Evolutionary conservation across 1,140 invertebrate species (phyloP).

Genomic region (Orius insidiosus): DNA sequence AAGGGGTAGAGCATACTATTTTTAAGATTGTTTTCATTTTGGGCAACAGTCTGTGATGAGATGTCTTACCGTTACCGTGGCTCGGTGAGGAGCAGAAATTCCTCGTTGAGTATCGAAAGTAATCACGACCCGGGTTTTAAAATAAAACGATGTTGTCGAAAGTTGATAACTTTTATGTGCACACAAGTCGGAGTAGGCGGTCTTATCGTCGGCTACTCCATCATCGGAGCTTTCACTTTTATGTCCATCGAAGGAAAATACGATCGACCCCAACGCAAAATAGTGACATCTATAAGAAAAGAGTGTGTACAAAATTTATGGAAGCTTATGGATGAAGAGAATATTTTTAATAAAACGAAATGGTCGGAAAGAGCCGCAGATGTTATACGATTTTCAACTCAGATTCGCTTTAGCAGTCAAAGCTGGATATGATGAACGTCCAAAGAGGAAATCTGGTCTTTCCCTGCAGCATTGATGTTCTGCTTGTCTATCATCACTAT

Average conservation of each 20-base stretch:
- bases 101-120: constrained; percentile 43
- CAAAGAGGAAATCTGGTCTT: constrained; percentile 57
- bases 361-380: constrained; percentile 49
- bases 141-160: constrained; percentile 64
- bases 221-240: constrained; percentile 86
- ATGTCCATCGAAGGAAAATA: constrained; percentile 62
- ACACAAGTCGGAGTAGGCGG: constrained; percentile 89
- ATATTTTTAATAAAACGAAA: constrained; percentile 53
- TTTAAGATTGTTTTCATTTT: too few relatives aligned
- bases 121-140: constrained; percentile 46
- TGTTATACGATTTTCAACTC: constrained; percentile 51
- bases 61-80: constrained; percentile 18
- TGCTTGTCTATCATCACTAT: constrained; percentile 75
- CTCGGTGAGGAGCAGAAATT: constrained; percentile 44
- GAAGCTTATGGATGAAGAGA: constrained; percentile 49
- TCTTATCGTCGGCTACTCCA: constrained; percentile 84
- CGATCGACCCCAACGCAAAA: constrained; percentile 34
- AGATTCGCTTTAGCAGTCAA: constrained; percentile 49
- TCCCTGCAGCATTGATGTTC: constrained; percentile 72
- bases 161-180: constrained; percentile 78
- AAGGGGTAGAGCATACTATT: too few relatives aligned
- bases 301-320: constrained; percentile 47
- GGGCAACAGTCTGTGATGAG: too few relatives aligned
- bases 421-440: constrained; percentile 58
- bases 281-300: constrained; percentile 31